Evolutionary conservation across 2,113 vertebrate genomes (phyloP).

Genomic region (Plecturocebus donacophilus): DNA sequence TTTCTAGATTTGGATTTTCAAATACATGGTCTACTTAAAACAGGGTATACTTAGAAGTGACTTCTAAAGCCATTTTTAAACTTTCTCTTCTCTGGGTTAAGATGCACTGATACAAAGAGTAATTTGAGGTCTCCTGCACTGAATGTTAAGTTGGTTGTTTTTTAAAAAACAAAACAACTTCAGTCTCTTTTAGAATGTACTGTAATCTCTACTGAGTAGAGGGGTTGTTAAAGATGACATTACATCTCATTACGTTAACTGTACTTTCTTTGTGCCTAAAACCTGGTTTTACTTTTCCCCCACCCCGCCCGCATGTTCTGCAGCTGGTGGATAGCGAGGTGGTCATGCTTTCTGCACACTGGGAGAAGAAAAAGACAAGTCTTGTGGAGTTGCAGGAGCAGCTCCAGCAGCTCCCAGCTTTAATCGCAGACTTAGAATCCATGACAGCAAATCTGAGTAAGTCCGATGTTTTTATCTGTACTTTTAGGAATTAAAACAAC

Average conservation of each 20-base stretch:
- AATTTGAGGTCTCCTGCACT: slow-evolving; percentile 58
- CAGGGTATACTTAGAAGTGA: slow-evolving; percentile 49
- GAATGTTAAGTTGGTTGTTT: slow-evolving; percentile 28
- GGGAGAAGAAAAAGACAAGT: slow-evolving; percentile 91
- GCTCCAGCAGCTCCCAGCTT: slow-evolving; percentile 90
- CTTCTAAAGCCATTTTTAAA: slow-evolving; percentile 44
- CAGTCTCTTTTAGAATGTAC: neutral
- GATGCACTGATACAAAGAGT: slow-evolving; percentile 13
- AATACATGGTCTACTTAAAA: slow-evolving; percentile 55
- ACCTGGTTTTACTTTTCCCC: neutral
- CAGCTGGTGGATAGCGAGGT: slow-evolving; percentile 93
- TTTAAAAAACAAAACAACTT: slow-evolving; percentile 31
- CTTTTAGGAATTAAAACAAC: neutral
- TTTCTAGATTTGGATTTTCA: slow-evolving; percentile 53
- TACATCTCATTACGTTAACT: neutral
- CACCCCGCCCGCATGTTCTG: slow-evolving; percentile 41
- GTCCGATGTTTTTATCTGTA: slow-evolving; percentile 41
- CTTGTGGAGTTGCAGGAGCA: slow-evolving; percentile 92
- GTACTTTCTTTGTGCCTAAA: neutral
- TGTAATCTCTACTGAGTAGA: neutral
- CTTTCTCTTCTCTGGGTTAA: slow-evolving; percentile 25
- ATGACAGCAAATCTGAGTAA: slow-evolving; percentile 91
- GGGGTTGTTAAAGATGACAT: neutral
- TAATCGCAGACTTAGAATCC: slow-evolving; percentile 90
- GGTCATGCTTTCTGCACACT: slow-evolving; percentile 96